Base-by-base conservation (phyloP, 2,113 vertebrate genomes). In the Pteruthius melanotis region DNA sequence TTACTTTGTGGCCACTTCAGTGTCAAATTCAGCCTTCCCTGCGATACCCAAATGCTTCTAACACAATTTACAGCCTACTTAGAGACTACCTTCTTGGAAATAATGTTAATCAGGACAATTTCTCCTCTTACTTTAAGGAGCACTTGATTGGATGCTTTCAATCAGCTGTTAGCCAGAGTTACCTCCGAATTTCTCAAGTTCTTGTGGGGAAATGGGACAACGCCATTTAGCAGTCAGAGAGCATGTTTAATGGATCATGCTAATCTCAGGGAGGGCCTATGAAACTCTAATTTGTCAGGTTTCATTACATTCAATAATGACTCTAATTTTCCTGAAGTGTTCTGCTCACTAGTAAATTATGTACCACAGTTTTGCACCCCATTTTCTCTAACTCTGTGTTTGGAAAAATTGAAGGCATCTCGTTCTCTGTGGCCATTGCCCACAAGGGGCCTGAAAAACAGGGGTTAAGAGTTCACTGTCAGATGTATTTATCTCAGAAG, bases 291-390 rank as follows among this genome's bases (percentile, higher is more conserved):
- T 87, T 95, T 94, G 94, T 94, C 93, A 97, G 88, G 93, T 97
- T 97, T 97, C 97, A 96, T 97, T 97, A 97, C 96, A 95, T 97
- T 94, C 68, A 77, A 90, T 95, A 77, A 87, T 85, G 83, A 92
- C 88, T 79, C 57, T 91, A 92, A 94, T 93, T 95, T 93, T 93
- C 88, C 82, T 94, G 90, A 71, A 90, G 96, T 78, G n/a, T 93
- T 96, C 87, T 78, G 80, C 87, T 97, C 94, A 81, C 92, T 93
- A 70, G 83, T 89, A 95, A 97, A 96, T 86, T 82, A 89, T 10
- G 83, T 89, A 72, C 83, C 83, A 26, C 50, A 85, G 71, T 72
- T 83, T 90, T 91, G 95, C 72, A 94, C 89, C 75, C 89, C 85
- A 85, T 79, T 91, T 64, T 79, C 57, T 91, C 88, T 89, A 89